Evolutionary conservation across 2,113 vertebrate genomes (phyloP).

Genomic region (Pachycephala philippinensis): DNA sequence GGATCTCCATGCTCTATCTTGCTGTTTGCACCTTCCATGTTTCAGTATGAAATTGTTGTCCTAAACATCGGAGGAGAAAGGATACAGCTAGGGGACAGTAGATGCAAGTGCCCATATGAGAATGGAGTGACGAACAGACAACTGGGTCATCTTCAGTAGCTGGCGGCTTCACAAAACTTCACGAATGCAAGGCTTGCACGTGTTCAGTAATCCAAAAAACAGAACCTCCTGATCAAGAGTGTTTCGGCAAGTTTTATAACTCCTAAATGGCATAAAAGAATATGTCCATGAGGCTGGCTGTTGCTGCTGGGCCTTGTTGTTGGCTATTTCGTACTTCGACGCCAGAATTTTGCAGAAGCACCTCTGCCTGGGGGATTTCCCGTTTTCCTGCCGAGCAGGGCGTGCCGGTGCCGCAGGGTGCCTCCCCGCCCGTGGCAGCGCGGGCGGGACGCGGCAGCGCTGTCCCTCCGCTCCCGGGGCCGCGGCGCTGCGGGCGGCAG

Average conservation of each 20-base stretch:
- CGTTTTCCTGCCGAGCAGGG: rapidly evolving
- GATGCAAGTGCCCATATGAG: too few relatives aligned
- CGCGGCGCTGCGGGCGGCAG: background rate
- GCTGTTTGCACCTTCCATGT: background rate
- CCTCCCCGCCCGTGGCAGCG: background rate
- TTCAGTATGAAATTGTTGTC: background rate
- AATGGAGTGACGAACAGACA: background rate
- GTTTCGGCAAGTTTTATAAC: background rate
- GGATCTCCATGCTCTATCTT: background rate
- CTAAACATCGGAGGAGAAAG: background rate
- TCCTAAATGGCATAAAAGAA: background rate
- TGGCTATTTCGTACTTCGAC: background rate
- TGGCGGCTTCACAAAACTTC: background rate
- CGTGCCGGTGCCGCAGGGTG: background rate
- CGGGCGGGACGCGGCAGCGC: background rate
- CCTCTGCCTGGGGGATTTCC: background rate
- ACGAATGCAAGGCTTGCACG: background rate
- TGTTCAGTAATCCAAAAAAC: background rate
- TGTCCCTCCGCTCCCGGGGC: background rate
- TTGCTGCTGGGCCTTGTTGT: background rate
- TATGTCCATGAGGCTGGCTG: background rate
- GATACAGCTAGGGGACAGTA: background rate
- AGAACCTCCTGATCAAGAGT: background rate
- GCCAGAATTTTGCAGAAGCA: background rate
- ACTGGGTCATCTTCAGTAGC: background rate